A percentile compares a stretch with the other conserved stretches of the same genome.
phyloP scores from a whole-genome alignment of 2,113 vertebrate genomes.

The Stictonetta naevosa region DNA sequence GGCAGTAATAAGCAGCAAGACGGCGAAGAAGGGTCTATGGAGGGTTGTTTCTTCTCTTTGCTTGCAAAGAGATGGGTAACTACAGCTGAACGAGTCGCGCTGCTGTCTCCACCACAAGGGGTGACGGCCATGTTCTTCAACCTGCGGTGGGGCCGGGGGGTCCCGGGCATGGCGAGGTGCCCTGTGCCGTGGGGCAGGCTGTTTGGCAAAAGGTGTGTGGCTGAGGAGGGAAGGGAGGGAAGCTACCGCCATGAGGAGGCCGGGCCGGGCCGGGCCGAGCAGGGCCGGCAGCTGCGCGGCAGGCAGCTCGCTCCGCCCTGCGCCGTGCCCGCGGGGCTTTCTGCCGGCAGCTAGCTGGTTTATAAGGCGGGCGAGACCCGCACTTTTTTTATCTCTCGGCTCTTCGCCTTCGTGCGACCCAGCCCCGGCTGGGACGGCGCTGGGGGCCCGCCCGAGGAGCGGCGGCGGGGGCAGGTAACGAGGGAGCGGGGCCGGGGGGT shows the following conservation, averaged over 20 bases:
- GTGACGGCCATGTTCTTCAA: accelerated
- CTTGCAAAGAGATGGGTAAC: accelerated
- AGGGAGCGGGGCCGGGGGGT: neutral
- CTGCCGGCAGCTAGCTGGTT: neutral
- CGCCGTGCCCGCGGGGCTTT: too few species aligned
- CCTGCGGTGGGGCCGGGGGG: neutral
- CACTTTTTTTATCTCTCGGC: too few species aligned
- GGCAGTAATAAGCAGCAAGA: accelerated
- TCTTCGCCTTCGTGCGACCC: too few species aligned
- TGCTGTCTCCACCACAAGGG: accelerated
- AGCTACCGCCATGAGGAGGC: neutral
- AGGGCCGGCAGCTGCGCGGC: too few species aligned
- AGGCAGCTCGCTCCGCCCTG: neutral
- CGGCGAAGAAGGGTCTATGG: too few species aligned
- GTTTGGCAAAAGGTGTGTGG: neutral
- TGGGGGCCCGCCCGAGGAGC: neutral
- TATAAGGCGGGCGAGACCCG: too few species aligned
- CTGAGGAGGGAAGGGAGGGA: neutral
- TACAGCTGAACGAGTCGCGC: accelerated
- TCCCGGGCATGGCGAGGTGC: neutral
- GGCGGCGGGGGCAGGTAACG: neutral
- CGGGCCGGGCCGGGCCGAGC: too few species aligned
- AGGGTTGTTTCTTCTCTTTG: accelerated
- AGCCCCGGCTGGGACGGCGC: too few species aligned
- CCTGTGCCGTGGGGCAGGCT: too few species aligned